Conservation (phyloP, 2,888 invertebrate genomes). For the Cyclophora punctaria region DNA sequence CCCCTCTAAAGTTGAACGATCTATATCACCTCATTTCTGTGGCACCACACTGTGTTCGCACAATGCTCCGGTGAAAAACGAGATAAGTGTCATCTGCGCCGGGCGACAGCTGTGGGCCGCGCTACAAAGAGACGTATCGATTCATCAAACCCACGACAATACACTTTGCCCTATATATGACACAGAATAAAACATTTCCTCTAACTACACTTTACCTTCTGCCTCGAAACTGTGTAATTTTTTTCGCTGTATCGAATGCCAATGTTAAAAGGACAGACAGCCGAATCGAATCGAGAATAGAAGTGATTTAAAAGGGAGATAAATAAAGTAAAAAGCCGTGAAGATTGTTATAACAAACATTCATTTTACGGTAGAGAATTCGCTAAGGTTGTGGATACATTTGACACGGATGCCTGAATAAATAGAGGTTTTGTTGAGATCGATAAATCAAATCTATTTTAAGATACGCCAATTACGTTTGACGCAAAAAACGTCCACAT, state of each 20-base stretch:
- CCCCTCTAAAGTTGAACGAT: conserved; percentile 64
- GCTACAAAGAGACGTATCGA: conserved; percentile 61
- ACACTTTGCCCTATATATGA: conserved; percentile 21
- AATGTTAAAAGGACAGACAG: conserved; percentile 52
- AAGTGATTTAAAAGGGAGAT: conserved; percentile 65
- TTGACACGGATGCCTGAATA: conserved; percentile 42
- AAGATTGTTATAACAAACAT: conserved; percentile 66
- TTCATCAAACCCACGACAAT: conserved; percentile 61
- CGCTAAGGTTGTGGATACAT: conserved; percentile 47
- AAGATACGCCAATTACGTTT: too few relatives aligned
- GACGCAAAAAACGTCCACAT: too few relatives aligned
- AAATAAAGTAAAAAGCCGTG: conserved; percentile 64
- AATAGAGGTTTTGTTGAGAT: conserved; percentile 12
- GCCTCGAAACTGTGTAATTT: conserved; percentile 6
- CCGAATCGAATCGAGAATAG: conserved; percentile 63
- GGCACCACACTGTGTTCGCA: conserved; percentile 51
- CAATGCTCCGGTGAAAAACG: conserved; percentile 62
- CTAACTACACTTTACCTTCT: conserved; percentile 18
- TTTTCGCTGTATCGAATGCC: conserved; percentile 34
- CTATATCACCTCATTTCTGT: conserved; percentile 66
- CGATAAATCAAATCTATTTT: too few relatives aligned
- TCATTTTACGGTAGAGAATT: conserved; percentile 59
- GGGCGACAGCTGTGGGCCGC: conserved; percentile 65
- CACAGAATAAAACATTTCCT: conserved; percentile 10
- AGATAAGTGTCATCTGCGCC: conserved; percentile 65